phyloP scores from a whole-genome alignment of 2,113 vertebrate genomes.

The Scolopax mira region DNA sequence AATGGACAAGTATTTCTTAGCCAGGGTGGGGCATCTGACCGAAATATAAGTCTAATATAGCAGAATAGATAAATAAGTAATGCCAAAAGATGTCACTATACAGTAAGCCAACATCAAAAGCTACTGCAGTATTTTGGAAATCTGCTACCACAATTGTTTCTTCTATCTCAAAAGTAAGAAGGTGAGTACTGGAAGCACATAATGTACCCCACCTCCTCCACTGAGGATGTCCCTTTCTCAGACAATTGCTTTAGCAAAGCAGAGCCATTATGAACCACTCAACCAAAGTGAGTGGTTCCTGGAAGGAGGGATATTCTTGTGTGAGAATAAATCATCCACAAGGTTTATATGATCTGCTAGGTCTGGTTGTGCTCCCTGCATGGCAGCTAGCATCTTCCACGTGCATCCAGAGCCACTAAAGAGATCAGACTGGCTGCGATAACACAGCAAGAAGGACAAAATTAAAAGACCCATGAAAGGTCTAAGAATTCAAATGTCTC shows the following conservation, averaged over 20 bases:
- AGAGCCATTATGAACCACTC: background rate
- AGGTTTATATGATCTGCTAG: background rate
- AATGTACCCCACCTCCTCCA: background rate
- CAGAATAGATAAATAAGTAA: background rate
- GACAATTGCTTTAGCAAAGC: background rate
- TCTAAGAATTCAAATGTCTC: background rate
- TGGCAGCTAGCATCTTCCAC: background rate
- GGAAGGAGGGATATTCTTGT: background rate
- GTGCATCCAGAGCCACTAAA: background rate
- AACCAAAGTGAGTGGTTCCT: background rate
- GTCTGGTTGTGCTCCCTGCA: background rate
- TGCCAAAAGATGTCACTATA: background rate
- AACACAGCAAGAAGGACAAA: background rate
- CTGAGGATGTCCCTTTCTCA: background rate
- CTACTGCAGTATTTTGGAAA: background rate
- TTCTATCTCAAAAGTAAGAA: rapidly evolving
- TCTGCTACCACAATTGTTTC: background rate
- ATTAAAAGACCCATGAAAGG: background rate
- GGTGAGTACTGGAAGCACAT: rapidly evolving
- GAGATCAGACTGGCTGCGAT: background rate
- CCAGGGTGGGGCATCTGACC: background rate
- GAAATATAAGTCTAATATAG: background rate
- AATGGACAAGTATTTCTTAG: background rate
- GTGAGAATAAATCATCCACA: background rate
- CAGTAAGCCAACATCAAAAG: background rate